These are phyloP conservation scores for Drosophila leonis DNA, from an alignment of 2,888 invertebrate species.

Conservation along the genomic window DNA sequence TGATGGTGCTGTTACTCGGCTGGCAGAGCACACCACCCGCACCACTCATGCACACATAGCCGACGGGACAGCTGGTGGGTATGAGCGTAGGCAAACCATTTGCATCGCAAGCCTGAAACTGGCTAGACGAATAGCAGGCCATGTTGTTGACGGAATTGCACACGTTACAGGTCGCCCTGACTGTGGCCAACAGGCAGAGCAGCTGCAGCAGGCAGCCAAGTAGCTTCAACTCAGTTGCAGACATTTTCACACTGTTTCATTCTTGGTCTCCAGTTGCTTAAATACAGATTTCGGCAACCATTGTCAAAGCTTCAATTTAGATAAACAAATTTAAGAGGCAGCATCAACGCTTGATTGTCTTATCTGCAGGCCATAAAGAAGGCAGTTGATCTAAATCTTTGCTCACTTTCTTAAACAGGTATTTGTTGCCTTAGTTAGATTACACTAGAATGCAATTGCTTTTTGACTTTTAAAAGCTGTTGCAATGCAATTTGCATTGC, in stretches of 20 bases:
- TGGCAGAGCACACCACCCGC: slow-evolving; percentile 64
- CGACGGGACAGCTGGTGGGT: slow-evolving; percentile 59
- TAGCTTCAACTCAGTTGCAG: background rate
- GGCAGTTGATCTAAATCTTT: background rate
- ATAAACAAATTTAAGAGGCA: slow-evolving; percentile 50
- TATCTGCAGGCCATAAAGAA: slow-evolving; percentile 18
- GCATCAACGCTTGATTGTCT: background rate
- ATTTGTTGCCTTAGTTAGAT: background rate
- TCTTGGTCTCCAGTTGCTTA: slow-evolving; percentile 42
- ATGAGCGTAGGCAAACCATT: slow-evolving; percentile 52
- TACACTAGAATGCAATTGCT: background rate
- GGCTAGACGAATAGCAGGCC: slow-evolving; percentile 73
- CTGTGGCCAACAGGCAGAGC: slow-evolving; percentile 28
- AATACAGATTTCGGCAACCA: slow-evolving; percentile 53
- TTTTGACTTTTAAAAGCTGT: background rate
- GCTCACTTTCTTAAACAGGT: background rate
- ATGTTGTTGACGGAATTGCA: slow-evolving; percentile 64
- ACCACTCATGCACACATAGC: slow-evolving; percentile 65
- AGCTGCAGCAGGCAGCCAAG: slow-evolving; percentile 21
- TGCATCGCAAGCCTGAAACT: slow-evolving; percentile 67
- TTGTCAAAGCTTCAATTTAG: slow-evolving; percentile 53
- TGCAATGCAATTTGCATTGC: background rate
- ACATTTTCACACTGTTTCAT: slow-evolving; percentile 24
- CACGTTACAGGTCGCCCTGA: slow-evolving; percentile 66
- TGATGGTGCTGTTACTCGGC: slow-evolving; percentile 20